phyloP scores from a whole-genome alignment of 1,140 invertebrate species.

The Prorops nasuta region DNA sequence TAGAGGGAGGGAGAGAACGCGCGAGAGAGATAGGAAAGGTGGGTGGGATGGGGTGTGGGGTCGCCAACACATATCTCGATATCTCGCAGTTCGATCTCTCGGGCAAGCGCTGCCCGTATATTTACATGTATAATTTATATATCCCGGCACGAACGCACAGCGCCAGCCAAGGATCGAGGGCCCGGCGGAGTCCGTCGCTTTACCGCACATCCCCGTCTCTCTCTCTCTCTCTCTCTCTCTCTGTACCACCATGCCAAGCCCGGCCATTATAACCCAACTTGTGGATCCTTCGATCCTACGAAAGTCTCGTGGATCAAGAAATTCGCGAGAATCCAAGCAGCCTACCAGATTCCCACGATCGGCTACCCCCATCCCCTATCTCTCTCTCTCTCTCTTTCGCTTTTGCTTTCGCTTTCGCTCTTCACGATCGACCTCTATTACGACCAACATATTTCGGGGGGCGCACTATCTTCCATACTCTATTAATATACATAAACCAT shows the following conservation, averaged over 20 bases:
- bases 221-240: constrained; percentile 16
- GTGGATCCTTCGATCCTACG: constrained; percentile 10
- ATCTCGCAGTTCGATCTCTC: constrained; percentile 45
- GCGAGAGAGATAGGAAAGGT: not conserved
- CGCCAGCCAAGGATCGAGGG: not conserved
- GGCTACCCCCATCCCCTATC: not conserved
- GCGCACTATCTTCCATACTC: not conserved
- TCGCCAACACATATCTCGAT: constrained; percentile 47
- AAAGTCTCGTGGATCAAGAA: not conserved
- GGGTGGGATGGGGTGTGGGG: constrained; percentile 37
- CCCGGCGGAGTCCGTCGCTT: not conserved
- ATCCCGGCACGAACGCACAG: constrained; percentile 30
- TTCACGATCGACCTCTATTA: too few relatives aligned
- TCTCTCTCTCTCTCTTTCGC: not conserved
- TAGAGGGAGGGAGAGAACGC: not conserved
- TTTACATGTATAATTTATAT: constrained; percentile 56
- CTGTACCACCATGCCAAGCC: constrained; percentile 14
- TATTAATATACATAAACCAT: not conserved
- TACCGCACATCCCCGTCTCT: constrained; percentile 14
- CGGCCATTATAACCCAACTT: constrained; percentile 24
- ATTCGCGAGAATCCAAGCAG: not conserved
- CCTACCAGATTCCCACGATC: too few relatives aligned
- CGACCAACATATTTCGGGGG: not conserved
- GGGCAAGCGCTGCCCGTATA: constrained; percentile 41
- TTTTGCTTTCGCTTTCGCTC: too few relatives aligned